Conservation (phyloP, 2,888 invertebrate species). For the Drosophila neonasuta region DNA sequence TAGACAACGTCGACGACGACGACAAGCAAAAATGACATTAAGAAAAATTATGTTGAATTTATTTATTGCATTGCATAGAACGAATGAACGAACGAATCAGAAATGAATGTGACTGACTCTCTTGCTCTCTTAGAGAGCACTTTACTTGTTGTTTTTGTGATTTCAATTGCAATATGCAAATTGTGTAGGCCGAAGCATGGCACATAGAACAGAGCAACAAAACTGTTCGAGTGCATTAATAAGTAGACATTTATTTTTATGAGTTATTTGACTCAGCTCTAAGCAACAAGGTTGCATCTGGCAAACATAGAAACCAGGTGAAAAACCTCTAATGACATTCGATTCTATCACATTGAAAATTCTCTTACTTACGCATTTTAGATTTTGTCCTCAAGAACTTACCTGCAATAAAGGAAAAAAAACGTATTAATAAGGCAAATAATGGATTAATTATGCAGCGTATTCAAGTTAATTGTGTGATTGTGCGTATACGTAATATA, state of each 20-base stretch:
- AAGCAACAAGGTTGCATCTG: conserved; percentile 54
- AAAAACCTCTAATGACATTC: conserved; percentile 70
- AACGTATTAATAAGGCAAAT: conserved; percentile 12
- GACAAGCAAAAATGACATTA: conserved; percentile 49
- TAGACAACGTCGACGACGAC: conserved; percentile 26
- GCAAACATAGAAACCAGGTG: conserved; percentile 35
- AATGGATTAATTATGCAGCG: neutral
- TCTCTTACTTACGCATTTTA: conserved; percentile 53
- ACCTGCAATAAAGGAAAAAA: conserved; percentile 39
- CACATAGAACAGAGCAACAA: neutral
- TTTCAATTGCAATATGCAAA: conserved; percentile 60
- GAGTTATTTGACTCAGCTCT: conserved; percentile 60
- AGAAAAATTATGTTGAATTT: conserved; percentile 71
- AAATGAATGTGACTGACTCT: neutral
- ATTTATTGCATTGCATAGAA: conserved; percentile 61
- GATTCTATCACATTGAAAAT: conserved; percentile 21
- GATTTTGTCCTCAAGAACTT: conserved; percentile 21
- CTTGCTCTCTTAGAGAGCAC: conserved; percentile 9
- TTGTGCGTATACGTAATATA: conserved; percentile 20
- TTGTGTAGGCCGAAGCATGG: conserved; percentile 42
- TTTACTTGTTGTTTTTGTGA: conserved; percentile 17
- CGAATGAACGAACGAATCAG: conserved; percentile 11
- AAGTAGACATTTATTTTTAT: conserved; percentile 50
- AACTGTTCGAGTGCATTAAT: conserved; percentile 37
- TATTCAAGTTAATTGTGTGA: neutral